Base-by-base conservation (phyloP, 2,888 invertebrate species). In the Chrysina gloriosa region DNA sequence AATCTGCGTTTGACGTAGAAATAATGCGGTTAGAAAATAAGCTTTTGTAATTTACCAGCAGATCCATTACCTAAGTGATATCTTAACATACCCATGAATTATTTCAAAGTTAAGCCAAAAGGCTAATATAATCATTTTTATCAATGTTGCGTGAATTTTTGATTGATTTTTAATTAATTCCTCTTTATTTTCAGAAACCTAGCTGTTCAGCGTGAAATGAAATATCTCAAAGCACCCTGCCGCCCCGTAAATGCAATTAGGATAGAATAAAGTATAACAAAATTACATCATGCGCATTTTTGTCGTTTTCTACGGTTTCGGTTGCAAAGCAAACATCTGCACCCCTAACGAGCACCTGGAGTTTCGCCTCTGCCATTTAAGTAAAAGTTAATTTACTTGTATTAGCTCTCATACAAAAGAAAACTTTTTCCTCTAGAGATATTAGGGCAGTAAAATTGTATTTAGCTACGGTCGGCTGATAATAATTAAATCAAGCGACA, bases 311-410 rank as follows among this genome's bases (percentile, higher is more conserved):
- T 70, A 66, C 70, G 71, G 71, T 75, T 71, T 71, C 71, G 71
- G 71, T 73, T 72, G 69, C 63, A 73, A 73, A 73, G 73, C 71
- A 75, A 75, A 76, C 73, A 74, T 69, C 71, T 67, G 71, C 71
- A 73, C 73, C 73, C 73, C 67, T 65, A 29, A 63, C 68, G 70
- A 63, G 42, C 68, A 71, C 65, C 56, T 63, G 64, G 67, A 69
- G 68, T 67, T 68, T 67, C 69, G 65, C 74, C 71, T 74, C 69
- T 74, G 73, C 70, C 75, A 75, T 78, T 78, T 79, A 76, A 78
- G 77, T 74, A 72, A 78, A 79, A 79, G 77, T 78, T 78, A 78
- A 79, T 78, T 78, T 77, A 73, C 75, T 76, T 77, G 72, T 80
- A 80, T 80, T 80, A 80, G 77, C 75, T 72, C 71, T 70, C 77